phyloP scores from a whole-genome alignment of 2,888 invertebrate species.

The Pachliopta kotzebuea region DNA sequence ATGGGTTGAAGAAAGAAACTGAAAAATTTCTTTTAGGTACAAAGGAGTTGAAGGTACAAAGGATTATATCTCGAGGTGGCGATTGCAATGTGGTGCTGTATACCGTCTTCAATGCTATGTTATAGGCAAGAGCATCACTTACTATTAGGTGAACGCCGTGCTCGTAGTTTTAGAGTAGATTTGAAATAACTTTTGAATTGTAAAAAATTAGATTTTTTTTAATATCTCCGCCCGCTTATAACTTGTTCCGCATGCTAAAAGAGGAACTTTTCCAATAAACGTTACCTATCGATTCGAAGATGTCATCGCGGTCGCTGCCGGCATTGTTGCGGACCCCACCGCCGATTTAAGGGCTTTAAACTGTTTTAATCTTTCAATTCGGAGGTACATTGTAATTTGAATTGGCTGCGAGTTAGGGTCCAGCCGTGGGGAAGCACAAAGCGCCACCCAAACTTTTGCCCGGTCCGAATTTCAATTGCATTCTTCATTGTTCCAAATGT shows the following conservation, averaged over 20 bases:
- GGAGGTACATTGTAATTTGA: conserved; percentile 33
- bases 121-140: no score
- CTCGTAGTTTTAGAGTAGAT: no score
- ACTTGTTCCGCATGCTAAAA: conserved; percentile 42
- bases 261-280: conserved; percentile 76
- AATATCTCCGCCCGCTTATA: conserved; percentile 31
- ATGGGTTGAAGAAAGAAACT: no score
- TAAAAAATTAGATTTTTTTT: background rate
- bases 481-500: conserved; percentile 13
- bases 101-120: no score
- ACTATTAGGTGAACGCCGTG: no score
- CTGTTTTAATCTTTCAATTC: conserved; percentile 42
- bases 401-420: conserved; percentile 30
- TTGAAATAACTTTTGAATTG: background rate
- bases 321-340: conserved; percentile 60
- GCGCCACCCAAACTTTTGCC: conserved; percentile 22
- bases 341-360: conserved; percentile 52
- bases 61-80: no score
- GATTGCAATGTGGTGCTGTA: no score
- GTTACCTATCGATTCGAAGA: conserved; percentile 53
- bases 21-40: no score
- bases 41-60: no score
- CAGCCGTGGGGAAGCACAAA: conserved; percentile 24
- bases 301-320: conserved; percentile 58
- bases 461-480: conserved; percentile 29